phyloP scores from a whole-genome alignment of 1,140 invertebrate species.

The Cryptotermes secundus region DNA sequence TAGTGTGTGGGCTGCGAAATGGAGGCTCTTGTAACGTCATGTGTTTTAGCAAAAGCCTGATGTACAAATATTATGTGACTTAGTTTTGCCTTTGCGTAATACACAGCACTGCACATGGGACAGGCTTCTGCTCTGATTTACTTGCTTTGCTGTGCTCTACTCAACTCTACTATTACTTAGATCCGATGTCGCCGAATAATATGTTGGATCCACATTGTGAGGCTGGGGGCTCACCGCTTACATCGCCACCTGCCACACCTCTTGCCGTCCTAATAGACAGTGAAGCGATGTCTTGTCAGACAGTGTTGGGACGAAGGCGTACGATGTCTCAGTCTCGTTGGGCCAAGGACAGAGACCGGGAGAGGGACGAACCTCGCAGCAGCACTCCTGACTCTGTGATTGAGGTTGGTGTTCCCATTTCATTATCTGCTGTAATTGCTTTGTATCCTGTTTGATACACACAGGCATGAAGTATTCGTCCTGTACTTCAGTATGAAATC shows the following conservation, averaged over 20 bases:
- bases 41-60: no score
- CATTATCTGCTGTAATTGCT: neutral
- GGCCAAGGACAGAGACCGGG: constrained; percentile 31
- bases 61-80: no score
- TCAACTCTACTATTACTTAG: constrained; percentile 40
- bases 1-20: no score
- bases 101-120: no score
- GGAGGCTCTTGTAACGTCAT: no score
- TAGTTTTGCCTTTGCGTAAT: no score
- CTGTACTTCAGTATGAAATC: no score
- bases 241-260: constrained; percentile 62
- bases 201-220: constrained; percentile 46
- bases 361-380: constrained; percentile 30
- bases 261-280: constrained; percentile 44
- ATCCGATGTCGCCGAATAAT: constrained; percentile 56
- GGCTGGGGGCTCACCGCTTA: constrained; percentile 54
- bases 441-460: no score
- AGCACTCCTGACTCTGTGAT: constrained; percentile 28
- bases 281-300: constrained; percentile 40
- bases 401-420: constrained; percentile 27
- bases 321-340: constrained; percentile 51
- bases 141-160: no score
- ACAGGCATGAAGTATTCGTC: no score
- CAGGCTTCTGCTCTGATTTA: no score
- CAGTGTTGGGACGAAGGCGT: constrained; percentile 47